Percentiles rank a stretch among this genome's conserved stretches.
Evolutionary conservation across 2,888 invertebrate species (phyloP).

Genomic region (Sinopyrophorus schimmeli): DNA sequence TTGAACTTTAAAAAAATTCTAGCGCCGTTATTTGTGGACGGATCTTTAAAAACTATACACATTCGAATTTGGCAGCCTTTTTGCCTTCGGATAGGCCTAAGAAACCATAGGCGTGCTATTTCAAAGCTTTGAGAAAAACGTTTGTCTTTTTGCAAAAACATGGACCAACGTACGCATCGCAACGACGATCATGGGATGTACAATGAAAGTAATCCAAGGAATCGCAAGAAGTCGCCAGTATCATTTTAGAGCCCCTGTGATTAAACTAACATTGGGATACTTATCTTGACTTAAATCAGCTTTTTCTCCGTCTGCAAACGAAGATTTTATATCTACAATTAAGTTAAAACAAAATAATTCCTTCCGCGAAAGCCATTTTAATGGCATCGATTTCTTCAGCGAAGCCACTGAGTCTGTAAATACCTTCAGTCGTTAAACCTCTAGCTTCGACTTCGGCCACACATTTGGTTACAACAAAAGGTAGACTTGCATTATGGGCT

Average conservation of each 20-base stretch:
- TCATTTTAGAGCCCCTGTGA: slow-evolving; percentile 88
- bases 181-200: slow-evolving; percentile 74
- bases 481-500: slow-evolving; percentile 75
- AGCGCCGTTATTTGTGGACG: no score
- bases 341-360: slow-evolving; percentile 54
- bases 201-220: slow-evolving; percentile 85
- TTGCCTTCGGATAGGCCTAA: no score
- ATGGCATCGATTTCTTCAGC: slow-evolving; percentile 92
- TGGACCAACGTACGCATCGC: slow-evolving; percentile 77
- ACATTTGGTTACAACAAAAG: slow-evolving; percentile 81
- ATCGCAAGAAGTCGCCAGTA: slow-evolving; percentile 86
- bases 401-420: slow-evolving; percentile 90
- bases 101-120: no score
- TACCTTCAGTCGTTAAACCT: slow-evolving; percentile 85
- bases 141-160: no score
- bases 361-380: slow-evolving; percentile 84
- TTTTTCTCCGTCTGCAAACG: slow-evolving; percentile 71
- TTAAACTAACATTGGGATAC: slow-evolving; percentile 88
- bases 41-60: no score
- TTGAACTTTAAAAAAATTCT: no score
- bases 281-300: slow-evolving; percentile 72
- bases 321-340: no score
- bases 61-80: no score
- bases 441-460: slow-evolving; percentile 84
- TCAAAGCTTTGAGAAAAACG: no score